Evolutionary conservation across 1,140 invertebrate genomes (phyloP).

Genomic region (Cephus cinctus): DNA sequence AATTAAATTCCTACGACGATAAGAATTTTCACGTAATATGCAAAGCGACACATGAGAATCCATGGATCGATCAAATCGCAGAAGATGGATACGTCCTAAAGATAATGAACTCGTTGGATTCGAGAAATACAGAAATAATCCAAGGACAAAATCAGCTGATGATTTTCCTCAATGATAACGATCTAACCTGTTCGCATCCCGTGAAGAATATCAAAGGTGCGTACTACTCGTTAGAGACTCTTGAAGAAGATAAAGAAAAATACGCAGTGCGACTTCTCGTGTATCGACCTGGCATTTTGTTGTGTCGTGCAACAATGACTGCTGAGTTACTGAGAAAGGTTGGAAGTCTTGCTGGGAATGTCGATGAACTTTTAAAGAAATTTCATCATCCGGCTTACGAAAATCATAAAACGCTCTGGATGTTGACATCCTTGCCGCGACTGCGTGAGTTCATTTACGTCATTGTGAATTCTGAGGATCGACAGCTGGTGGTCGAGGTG

Average conservation of each 20-base stretch:
- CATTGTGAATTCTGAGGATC: constrained; percentile 62
- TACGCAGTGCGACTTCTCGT: constrained; percentile 73
- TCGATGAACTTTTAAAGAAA: constrained; percentile 66
- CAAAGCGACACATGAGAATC: constrained; percentile 59
- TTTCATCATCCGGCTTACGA: constrained; percentile 72
- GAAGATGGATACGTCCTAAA: constrained; percentile 75
- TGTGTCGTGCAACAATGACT: constrained; percentile 59
- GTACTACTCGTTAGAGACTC: constrained; percentile 61
- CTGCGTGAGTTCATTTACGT: constrained; percentile 70
- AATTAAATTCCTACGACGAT: constrained; percentile 81
- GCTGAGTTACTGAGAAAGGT: constrained; percentile 66
- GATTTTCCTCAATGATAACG: constrained; percentile 64
- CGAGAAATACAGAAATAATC: constrained; percentile 64
- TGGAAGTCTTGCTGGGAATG: constrained; percentile 67
- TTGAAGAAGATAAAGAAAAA: constrained; percentile 28
- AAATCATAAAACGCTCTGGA: constrained; percentile 69
- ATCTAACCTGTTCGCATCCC: constrained; percentile 66
- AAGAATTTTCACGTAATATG: constrained; percentile 67
- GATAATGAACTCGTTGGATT: constrained; percentile 78
- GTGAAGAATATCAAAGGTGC: constrained; percentile 65
- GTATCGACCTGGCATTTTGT: constrained; percentile 69
- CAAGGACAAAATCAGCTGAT: constrained; percentile 73
- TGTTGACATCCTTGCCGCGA: constrained; percentile 65
- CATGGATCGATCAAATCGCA: constrained; percentile 55
- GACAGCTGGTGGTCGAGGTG: constrained; percentile 63